phyloP scores from a whole-genome alignment of 2,797 vertebrate species.

The Sebastes diaconus region DNA sequence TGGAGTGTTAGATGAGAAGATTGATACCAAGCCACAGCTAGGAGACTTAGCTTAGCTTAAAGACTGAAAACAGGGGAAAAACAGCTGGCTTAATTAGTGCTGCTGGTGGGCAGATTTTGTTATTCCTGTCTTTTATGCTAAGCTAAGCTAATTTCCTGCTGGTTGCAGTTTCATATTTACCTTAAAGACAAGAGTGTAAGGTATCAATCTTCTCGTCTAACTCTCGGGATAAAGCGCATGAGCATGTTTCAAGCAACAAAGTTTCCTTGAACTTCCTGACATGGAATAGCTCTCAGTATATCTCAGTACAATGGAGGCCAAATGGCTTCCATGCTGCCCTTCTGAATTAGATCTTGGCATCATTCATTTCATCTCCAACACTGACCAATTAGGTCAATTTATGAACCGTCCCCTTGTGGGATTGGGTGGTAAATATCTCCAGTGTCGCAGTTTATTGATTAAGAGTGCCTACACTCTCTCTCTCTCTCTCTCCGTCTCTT shows the following conservation, averaged over 20 bases:
- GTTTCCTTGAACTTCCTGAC: slow-evolving; percentile 1
- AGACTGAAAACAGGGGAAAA: neutral
- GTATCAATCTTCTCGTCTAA: neutral
- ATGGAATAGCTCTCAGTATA: neutral
- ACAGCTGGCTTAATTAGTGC: neutral
- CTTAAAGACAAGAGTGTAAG: neutral
- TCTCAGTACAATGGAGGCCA: slow-evolving; percentile 2
- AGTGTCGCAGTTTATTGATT: slow-evolving; percentile 78
- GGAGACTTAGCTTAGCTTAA: neutral
- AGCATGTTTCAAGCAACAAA: neutral
- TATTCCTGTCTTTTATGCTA: neutral
- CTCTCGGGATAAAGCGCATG: neutral
- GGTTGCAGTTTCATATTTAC: neutral
- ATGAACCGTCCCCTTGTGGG: slow-evolving; percentile 66
- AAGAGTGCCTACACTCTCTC: slow-evolving; percentile 54
- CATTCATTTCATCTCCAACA: slow-evolving; percentile 64
- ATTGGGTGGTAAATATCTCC: slow-evolving; percentile 74
- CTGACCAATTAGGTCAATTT: slow-evolving; percentile 79
- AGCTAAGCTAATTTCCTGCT: neutral
- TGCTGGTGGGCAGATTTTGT: neutral
- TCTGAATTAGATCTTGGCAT: slow-evolving; percentile 45
- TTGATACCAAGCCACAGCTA: neutral
- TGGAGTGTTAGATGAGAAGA: neutral
- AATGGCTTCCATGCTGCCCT: slow-evolving; percentile 12
- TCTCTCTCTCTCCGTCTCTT: slow-evolving; percentile 47